Percentiles rank a stretch among this genome's conserved stretches.
These are phyloP conservation scores for Octonoba sinensis DNA, from an alignment of 2,888 invertebrate species.

Conservation along the genomic window DNA sequence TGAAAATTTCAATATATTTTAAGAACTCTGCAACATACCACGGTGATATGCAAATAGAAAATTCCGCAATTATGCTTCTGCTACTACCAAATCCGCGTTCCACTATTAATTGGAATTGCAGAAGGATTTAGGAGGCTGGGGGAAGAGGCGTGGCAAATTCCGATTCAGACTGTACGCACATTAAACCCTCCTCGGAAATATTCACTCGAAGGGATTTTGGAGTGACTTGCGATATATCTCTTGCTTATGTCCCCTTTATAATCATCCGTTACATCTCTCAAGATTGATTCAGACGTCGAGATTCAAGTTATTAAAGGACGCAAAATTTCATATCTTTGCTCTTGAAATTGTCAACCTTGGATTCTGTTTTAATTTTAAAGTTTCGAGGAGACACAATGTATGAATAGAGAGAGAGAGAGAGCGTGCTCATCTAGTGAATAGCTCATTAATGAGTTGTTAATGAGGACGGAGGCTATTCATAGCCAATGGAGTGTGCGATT, in stretches of 20 bases:
- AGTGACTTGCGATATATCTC: conserved; percentile 18
- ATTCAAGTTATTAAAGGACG: too few relatives aligned
- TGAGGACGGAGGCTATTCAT: background rate
- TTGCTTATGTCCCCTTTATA: too few relatives aligned
- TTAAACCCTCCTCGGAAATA: conserved; percentile 27
- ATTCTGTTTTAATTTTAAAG: background rate
- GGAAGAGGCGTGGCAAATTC: background rate
- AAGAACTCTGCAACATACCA: conserved; percentile 8
- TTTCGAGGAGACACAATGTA: too few relatives aligned
- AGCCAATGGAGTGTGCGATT: background rate
- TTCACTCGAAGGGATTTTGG: conserved; percentile 17
- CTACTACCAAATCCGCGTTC: background rate
- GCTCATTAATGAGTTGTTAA: conserved; percentile 1
- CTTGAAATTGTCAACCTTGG: conserved; percentile 1
- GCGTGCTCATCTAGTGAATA: background rate
- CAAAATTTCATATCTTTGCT: too few relatives aligned
- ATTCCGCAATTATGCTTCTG: conserved; percentile 31
- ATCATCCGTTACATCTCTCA: background rate
- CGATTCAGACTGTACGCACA: background rate
- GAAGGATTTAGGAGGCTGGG: background rate
- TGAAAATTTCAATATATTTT: conserved; percentile 3
- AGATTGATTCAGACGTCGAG: background rate
- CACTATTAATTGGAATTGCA: conserved; percentile 14
- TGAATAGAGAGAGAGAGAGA: too few relatives aligned
- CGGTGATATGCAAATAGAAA: conserved; percentile 45